These are phyloP conservation scores for Brachypteracias leptosomus DNA, from an alignment of 2,113 vertebrate genomes.

Conservation along the genomic window DNA sequence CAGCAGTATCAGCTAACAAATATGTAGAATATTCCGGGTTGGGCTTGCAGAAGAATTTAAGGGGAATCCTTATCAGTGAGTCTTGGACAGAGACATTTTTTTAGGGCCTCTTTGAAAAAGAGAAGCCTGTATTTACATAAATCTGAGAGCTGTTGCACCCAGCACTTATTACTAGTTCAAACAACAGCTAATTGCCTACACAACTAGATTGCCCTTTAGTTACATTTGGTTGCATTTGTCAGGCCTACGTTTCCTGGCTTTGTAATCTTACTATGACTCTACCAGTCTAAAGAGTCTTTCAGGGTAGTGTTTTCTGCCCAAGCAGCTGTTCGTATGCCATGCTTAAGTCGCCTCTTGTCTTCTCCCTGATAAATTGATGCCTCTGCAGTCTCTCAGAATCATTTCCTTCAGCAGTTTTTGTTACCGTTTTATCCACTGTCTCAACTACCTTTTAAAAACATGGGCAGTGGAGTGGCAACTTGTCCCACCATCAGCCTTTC, in stretches of 20 bases:
- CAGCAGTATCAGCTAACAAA: background rate
- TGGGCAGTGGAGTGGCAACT: background rate
- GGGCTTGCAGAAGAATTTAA: background rate
- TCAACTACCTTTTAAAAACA: background rate
- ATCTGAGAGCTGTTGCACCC: background rate
- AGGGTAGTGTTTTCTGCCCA: background rate
- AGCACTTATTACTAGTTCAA: background rate
- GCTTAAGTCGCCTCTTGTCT: background rate
- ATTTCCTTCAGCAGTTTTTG: background rate
- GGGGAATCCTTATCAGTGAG: constrained; percentile 13
- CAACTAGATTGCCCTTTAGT: background rate
- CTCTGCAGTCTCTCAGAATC: background rate
- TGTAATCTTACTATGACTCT: background rate
- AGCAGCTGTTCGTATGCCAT: background rate
- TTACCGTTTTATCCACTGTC: background rate
- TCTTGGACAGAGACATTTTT: background rate
- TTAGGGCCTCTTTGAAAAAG: background rate
- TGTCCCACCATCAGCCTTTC: background rate
- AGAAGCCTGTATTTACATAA: background rate
- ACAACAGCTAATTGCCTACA: background rate
- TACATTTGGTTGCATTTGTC: background rate
- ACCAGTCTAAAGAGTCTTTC: background rate
- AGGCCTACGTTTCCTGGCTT: background rate
- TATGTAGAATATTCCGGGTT: background rate
- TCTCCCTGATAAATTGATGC: background rate